Percentiles rank a stretch among this genome's conserved stretches.
phyloP scores from a whole-genome alignment of 2,888 invertebrate genomes.

The Julus scandinavius region DNA sequence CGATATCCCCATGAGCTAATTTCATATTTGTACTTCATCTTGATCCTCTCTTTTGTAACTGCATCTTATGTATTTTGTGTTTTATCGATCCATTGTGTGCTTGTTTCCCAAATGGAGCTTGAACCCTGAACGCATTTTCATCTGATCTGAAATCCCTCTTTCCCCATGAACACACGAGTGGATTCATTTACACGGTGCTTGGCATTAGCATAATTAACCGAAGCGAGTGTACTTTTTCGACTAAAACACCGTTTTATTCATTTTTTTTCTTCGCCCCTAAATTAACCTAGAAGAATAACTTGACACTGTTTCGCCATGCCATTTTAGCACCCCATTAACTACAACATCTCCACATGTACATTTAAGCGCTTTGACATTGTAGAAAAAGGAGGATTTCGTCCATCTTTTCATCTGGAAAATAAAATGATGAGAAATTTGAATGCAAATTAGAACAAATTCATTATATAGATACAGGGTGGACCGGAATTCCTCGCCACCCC shows the following conservation, averaged over 20 bases:
- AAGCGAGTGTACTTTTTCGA: constrained; percentile 19
- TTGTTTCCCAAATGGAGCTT: constrained; percentile 21
- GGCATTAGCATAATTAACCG: constrained; percentile 33
- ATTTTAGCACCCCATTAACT: background rate
- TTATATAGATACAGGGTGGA: no score
- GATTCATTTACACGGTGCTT: constrained; percentile 33
- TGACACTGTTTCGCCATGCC: background rate
- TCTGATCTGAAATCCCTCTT: constrained; percentile 31
- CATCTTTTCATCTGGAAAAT: background rate
- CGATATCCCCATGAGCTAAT: background rate
- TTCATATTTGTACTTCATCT: background rate
- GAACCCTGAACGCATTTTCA: constrained; percentile 26
- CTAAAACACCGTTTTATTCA: constrained; percentile 16
- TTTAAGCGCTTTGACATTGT: background rate
- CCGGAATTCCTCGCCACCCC: no score
- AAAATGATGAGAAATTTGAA: no score
- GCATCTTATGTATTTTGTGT: background rate
- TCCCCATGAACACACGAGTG: constrained; percentile 24
- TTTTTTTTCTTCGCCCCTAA: background rate
- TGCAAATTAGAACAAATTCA: no score
- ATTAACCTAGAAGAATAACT: background rate
- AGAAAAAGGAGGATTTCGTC: background rate
- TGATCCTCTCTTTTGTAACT: background rate
- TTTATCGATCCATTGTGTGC: background rate
- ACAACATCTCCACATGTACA: background rate